A percentile compares a stretch with the other conserved stretches of the same genome.
Evolutionary conservation across 23 tunicate genomes (phyloP).

Genomic region (Diplosoma virens): DNA sequence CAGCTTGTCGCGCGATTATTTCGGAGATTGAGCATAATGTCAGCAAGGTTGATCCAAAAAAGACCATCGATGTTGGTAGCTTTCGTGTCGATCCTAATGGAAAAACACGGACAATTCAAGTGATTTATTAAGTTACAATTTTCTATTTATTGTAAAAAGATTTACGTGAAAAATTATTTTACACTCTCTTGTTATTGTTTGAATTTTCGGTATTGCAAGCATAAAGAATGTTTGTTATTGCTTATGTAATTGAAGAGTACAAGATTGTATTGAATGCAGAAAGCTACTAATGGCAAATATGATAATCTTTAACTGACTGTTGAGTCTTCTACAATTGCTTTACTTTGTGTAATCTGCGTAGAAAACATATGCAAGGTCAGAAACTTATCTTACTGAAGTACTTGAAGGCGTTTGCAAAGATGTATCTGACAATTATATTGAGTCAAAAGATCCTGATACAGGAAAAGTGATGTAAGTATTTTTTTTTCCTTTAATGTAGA

Average conservation of each 20-base stretch:
- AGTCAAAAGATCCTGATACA: constrained; percentile 57
- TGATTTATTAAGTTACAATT: background rate
- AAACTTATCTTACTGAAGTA: constrained; percentile 53
- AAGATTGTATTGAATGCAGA: no score
- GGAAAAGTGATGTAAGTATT: constrained; percentile 44
- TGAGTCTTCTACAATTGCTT: no score
- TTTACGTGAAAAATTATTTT: no score
- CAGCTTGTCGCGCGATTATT: constrained; percentile 82
- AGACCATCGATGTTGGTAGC: constrained; percentile 90
- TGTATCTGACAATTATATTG: constrained; percentile 71
- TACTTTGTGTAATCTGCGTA: no score
- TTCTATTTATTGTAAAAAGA: background rate
- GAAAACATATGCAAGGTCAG: constrained; percentile 76
- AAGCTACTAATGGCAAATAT: no score
- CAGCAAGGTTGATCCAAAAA: constrained; percentile 84
- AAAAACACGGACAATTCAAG: constrained; percentile 75
- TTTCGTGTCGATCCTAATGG: constrained; percentile 95
- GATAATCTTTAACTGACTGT: no score
- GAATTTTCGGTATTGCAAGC: no score
- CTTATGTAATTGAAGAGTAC: no score
- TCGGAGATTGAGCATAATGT: constrained; percentile 62
- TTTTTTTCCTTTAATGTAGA: no score
- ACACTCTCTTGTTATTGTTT: no score
- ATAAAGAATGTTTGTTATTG: no score
- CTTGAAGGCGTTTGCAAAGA: constrained; percentile 75